Conservation (phyloP, 2,113 vertebrate species). For the Taurulus bubalis region DNA sequence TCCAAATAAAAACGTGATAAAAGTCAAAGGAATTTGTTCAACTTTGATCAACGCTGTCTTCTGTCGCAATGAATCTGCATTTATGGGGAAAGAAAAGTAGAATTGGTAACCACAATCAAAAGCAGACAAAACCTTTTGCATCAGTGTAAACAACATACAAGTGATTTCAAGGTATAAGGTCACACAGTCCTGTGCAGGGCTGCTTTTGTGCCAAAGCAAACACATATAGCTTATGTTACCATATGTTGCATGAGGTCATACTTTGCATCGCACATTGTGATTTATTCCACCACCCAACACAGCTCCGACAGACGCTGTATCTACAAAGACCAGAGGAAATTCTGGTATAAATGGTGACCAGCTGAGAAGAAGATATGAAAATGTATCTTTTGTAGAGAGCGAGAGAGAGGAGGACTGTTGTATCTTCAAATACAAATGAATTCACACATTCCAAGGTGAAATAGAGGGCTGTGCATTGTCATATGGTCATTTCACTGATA, state of each 20-base stretch:
- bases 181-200: background rate
- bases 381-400: conserved; percentile 50
- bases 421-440: conserved; percentile 45
- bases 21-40: conserved; percentile 3
- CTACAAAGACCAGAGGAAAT: conserved; percentile 61
- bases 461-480: conserved; percentile 66
- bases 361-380: conserved; percentile 69
- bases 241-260: conserved; percentile 47
- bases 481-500: conserved; percentile 72
- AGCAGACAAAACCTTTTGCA: conserved; percentile 16
- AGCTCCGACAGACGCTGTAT: conserved; percentile 51
- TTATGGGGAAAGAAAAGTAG: conserved; percentile 2
- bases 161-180: conserved; percentile 29
- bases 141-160: conserved; percentile 39
- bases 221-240: conserved; percentile 30
- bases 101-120: conserved; percentile 6
- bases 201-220: conserved; percentile 30
- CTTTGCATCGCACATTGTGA: conserved; percentile 54
- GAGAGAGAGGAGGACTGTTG: conserved; percentile 15
- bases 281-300: conserved; percentile 64
- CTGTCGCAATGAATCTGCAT: background rate
- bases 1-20: background rate
- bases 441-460: conserved; percentile 70
- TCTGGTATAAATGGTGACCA: conserved; percentile 62
- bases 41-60: conserved; percentile 11